phyloP scores from a whole-genome alignment of 2,888 invertebrate genomes.

The Aproaerema taeniolella region DNA sequence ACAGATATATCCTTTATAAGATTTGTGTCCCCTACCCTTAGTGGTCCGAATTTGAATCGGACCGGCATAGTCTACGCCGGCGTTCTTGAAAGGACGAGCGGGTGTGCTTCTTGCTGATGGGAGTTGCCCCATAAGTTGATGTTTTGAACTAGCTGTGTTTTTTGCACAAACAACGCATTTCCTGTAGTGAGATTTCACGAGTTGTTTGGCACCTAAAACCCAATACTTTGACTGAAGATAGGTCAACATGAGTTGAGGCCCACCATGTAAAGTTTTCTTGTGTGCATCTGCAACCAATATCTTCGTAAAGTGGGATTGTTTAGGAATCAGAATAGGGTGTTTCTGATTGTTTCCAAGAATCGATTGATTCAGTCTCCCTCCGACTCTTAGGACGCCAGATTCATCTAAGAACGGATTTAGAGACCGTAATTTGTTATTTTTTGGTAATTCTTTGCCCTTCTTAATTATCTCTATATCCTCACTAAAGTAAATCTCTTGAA shows the following conservation, averaged over 20 bases:
- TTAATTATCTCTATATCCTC: neutral
- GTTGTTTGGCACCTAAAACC: neutral
- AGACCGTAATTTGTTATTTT: constrained; percentile 18
- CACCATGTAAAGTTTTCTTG: constrained; percentile 20
- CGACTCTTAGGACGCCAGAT: constrained; percentile 22
- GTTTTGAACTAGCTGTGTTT: neutral
- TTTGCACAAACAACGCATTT: neutral
- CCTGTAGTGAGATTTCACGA: neutral
- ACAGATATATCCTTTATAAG: neutral
- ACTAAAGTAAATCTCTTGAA: neutral
- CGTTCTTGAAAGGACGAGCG: neutral
- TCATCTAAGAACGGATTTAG: constrained; percentile 23
- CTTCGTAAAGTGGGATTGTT: constrained; percentile 15
- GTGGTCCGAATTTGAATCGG: neutral
- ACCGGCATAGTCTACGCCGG: neutral
- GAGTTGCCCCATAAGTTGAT: neutral
- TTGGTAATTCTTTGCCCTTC: neutral
- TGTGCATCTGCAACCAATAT: constrained; percentile 17
- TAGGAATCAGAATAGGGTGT: constrained; percentile 24
- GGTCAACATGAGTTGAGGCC: constrained; percentile 22
- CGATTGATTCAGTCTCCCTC: constrained; percentile 23
- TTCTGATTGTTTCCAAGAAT: constrained; percentile 14
- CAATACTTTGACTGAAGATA: neutral
- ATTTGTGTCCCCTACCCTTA: neutral
- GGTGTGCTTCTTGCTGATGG: neutral